Conservation (phyloP, 2,113 vertebrate species). For the Marmota flaviventris region DNA sequence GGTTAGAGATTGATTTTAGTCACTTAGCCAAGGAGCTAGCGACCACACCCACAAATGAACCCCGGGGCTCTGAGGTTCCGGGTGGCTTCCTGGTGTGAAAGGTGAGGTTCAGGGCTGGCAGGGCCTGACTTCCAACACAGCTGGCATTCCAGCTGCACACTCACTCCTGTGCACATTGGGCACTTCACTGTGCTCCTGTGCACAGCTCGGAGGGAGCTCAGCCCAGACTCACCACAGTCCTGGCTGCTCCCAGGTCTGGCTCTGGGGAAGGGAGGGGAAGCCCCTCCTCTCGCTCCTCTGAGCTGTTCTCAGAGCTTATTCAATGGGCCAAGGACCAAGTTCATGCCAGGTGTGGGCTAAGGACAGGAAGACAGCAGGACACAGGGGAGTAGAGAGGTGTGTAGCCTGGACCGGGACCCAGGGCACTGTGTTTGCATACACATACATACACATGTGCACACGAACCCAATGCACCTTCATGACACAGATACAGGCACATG, state of each 20-base stretch:
- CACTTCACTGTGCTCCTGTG: no score
- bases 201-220: not conserved
- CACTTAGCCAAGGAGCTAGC: not conserved
- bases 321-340: rapidly evolving
- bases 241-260: not conserved
- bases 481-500: no score
- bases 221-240: not conserved
- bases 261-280: not conserved
- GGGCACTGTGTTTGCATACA: not conserved
- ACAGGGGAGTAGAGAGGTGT: not conserved
- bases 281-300: not conserved
- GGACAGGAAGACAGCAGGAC: not conserved
- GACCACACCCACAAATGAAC: not conserved
- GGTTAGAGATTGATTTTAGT: not conserved
- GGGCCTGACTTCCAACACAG: not conserved
- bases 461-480: no score
- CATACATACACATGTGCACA: rapidly evolving
- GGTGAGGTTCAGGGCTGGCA: no score
- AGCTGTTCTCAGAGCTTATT: not conserved
- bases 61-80: not conserved
- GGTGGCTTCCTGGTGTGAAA: no score
- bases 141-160: not conserved
- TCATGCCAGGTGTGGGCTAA: not conserved
- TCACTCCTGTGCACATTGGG: not conserved
- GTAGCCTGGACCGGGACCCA: no score